Evolutionary conservation across 2,797 vertebrate genomes (phyloP).

Genomic region (Pampus argenteus): DNA sequence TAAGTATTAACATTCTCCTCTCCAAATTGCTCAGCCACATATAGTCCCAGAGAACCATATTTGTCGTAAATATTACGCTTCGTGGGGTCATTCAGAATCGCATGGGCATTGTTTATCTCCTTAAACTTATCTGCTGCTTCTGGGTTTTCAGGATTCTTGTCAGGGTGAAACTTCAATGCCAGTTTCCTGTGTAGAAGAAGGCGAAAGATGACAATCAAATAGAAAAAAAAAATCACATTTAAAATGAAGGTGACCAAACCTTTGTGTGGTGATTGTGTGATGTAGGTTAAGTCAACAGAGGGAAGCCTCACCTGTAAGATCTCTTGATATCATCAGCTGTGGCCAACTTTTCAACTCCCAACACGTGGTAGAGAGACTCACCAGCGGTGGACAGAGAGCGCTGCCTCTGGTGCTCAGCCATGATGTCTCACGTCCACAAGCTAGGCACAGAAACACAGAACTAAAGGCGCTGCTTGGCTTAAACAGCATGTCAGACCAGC

Average conservation of each 20-base stretch:
- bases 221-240: not conserved
- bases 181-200: conserved; percentile 87
- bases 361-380: conserved; percentile 93
- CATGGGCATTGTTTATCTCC: conserved; percentile 98
- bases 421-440: conserved; percentile 79
- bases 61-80: conserved; percentile 99
- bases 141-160: conserved; percentile 99
- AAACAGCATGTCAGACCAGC: no score
- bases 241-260: not conserved
- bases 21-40: conserved; percentile 98
- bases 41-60: conserved; percentile 97
- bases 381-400: conserved; percentile 98
- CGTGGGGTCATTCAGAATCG: conserved; percentile 94
- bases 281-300: no score
- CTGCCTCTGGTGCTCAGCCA: conserved; percentile 98
- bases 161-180: conserved; percentile 97
- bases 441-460: conserved; percentile 65
- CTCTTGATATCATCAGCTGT: conserved; percentile 97
- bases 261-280: not conserved
- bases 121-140: conserved; percentile 98
- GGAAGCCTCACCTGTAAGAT: conserved; percentile 92
- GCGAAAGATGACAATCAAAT: not conserved
- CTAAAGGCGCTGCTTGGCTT: not conserved
- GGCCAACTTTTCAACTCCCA: conserved; percentile 95
- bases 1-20: conserved; percentile 99